Evolutionary conservation across 2,888 invertebrate species (phyloP).

Genomic region (Ethmia dodecea): DNA sequence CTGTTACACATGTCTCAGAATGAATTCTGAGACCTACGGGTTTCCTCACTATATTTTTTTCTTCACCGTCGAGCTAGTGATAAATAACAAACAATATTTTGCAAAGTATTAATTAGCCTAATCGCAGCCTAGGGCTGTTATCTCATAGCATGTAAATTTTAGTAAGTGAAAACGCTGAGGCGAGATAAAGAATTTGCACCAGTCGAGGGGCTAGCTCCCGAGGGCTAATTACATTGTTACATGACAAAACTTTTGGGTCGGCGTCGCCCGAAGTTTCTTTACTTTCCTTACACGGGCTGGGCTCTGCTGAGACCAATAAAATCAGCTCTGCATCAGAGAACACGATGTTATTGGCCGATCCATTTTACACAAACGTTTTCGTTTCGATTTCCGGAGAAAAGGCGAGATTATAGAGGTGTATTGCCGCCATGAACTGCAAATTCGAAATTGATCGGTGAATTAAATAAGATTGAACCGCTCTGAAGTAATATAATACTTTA

Average conservation of each 20-base stretch:
- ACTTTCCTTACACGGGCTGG: constrained; percentile 52
- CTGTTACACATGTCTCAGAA: too few species aligned
- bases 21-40: too few species aligned
- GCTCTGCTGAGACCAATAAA: constrained; percentile 55
- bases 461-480: too few species aligned
- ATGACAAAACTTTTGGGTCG: constrained; percentile 70
- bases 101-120: too few species aligned
- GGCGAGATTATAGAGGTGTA: too few species aligned
- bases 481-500: too few species aligned
- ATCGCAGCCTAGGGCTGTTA: constrained; percentile 24
- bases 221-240: constrained; percentile 73
- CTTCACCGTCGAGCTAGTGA: too few species aligned
- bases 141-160: constrained; percentile 48
- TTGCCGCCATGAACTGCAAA: too few species aligned
- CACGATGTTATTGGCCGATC: constrained; percentile 41
- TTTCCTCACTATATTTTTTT: too few species aligned
- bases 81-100: too few species aligned
- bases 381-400: constrained; percentile 1
- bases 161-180: constrained; percentile 53
- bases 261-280: constrained; percentile 63
- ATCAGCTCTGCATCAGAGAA: constrained; percentile 54
- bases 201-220: constrained; percentile 54
- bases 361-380: constrained; percentile 19
- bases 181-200: constrained; percentile 66
- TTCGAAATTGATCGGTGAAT: too few species aligned